Base-by-base conservation (phyloP, 2,113 vertebrate species). In the Hydropotes inermis region DNA sequence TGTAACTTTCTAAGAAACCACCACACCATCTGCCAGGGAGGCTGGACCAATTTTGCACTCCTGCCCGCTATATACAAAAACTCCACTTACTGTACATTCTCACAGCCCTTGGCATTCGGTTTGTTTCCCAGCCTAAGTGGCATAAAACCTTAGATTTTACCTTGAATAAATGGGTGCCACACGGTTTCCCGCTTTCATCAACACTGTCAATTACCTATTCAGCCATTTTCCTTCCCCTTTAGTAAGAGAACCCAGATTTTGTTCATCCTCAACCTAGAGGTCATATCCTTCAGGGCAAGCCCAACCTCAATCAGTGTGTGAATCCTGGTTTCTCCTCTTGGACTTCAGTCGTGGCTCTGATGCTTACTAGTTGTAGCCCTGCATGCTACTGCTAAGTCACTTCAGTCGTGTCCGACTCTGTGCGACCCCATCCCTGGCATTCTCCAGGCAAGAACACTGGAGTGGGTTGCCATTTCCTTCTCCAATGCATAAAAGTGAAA, bases 91-190 rank as follows among this genome's bases (percentile, higher is more conserved):
- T 78, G n/a, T 19, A 13, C 27, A 14, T 52, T 9, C 13, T 89
- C 23, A 2, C 3, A 36, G n/a, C 1, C 43, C 23, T 88, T 27
- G 1, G 15, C n/a, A 47, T 27, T 15, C 2, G 7, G 27, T 8
- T 54, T 33, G 5, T 70, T 61, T 93, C 28, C 43, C 28, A 45
- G 67, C 81, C 43, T 55, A 58, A 30, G 6, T 45, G 36, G 25
- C 3, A 2, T 16, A 14, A 50, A 67, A 9, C 28, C 64, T n/a
- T 21, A 85, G 19, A 91, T 60, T 87, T 55, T 86, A 54, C 50
- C 4, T 52, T 43, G 11, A 88, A 64, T 39, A 30, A 95, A 28
- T 23, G 17, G 5, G 21, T 10, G 25, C 10, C n/a, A 33, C 36
- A 28, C 8, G 7, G 7, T 19, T 57, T 11, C 67, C 79, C 16